A percentile compares a stretch with the other conserved stretches of the same genome.
Evolutionary conservation across 1,140 invertebrate genomes (phyloP).

Genomic region (Zaprionus tsacasi): DNA sequence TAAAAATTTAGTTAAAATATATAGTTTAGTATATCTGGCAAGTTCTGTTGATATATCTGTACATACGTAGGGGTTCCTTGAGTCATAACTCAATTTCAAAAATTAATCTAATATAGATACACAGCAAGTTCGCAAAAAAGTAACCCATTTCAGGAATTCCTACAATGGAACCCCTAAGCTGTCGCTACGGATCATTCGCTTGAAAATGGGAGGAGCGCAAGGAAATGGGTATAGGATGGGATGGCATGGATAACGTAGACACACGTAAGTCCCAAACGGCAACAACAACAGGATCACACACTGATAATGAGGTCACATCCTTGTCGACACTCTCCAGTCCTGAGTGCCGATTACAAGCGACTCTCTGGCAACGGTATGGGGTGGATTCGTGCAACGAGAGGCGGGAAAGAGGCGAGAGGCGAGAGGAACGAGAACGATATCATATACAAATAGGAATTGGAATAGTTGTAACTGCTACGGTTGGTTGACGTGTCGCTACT

Average conservation of each 20-base stretch:
- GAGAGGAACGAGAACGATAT: background rate
- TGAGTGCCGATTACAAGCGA: constrained; percentile 8
- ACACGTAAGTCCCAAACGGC: background rate
- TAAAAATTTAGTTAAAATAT: too few species aligned
- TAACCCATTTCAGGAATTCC: background rate
- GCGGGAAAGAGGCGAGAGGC: background rate
- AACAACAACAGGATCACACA: constrained; percentile 25
- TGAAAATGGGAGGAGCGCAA: background rate
- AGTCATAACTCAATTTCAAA: constrained; percentile 6
- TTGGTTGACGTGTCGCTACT: background rate
- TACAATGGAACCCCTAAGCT: background rate
- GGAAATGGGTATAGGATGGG: background rate
- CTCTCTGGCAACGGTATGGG: background rate
- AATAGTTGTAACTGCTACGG: constrained; percentile 37
- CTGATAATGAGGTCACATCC: constrained; percentile 30
- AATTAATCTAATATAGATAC: too few species aligned
- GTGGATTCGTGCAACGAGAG: constrained; percentile 1
- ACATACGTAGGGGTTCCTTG: too few species aligned
- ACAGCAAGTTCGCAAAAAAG: too few species aligned
- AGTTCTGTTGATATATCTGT: too few species aligned
- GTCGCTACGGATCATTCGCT: background rate
- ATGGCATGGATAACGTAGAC: background rate
- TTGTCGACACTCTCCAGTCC: constrained; percentile 17
- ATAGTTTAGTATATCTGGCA: too few species aligned
- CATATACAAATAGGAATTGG: constrained; percentile 5